phyloP scores from a whole-genome alignment of 2,888 invertebrate species.

The Alentia gelatinosa region DNA sequence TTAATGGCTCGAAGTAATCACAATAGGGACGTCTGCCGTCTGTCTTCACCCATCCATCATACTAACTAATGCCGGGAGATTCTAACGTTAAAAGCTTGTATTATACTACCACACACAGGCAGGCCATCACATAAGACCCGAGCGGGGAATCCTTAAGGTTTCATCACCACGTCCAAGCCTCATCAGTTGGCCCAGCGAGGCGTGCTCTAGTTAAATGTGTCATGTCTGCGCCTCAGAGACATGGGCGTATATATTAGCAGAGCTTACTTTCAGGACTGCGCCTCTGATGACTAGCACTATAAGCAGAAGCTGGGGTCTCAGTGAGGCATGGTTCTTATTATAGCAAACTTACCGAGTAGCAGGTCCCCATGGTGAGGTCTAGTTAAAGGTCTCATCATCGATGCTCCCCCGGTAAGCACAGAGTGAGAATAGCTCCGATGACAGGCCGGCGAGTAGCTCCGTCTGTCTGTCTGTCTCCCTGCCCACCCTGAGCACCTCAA shows the following conservation, averaged over 20 bases:
- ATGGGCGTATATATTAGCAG: neutral
- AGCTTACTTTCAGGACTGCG: neutral
- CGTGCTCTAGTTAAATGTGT: too few species aligned
- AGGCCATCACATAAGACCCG: neutral
- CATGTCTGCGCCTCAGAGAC: neutral
- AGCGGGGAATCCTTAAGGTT: neutral
- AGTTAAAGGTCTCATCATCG: neutral
- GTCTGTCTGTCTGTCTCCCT: too few species aligned
- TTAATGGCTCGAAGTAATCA: conserved; percentile 1
- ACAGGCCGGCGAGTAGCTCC: neutral
- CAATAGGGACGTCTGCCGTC: neutral
- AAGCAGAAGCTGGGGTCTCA: neutral
- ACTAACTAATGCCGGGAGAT: neutral
- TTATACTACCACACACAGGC: neutral
- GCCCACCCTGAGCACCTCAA: too few species aligned
- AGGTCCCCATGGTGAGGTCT: neutral
- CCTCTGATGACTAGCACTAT: neutral
- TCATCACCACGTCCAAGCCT: too few species aligned
- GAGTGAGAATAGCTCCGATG: neutral
- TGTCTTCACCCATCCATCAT: neutral
- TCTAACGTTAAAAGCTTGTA: neutral
- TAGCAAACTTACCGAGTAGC: neutral
- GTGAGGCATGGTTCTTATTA: neutral
- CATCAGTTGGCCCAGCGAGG: too few species aligned
- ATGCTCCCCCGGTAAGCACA: neutral